These are phyloP conservation scores for Bombus confusus DNA, from an alignment of 1,140 invertebrate genomes.

Conservation along the genomic window DNA sequence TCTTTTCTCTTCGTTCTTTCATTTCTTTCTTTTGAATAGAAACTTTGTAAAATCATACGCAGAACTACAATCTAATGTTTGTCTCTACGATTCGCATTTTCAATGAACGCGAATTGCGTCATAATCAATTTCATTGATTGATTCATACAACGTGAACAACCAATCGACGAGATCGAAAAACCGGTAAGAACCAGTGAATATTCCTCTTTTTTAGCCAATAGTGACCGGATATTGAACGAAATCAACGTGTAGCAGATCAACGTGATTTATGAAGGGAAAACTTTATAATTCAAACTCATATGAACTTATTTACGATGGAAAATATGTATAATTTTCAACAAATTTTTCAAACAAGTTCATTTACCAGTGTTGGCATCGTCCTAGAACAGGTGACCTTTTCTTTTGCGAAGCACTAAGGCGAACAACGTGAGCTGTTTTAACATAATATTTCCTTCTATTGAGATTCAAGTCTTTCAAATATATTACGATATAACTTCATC, in stretches of 20 bases:
- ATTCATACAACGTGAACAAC: not conserved
- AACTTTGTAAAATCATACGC: constrained; percentile 44
- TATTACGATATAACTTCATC: constrained; percentile 10
- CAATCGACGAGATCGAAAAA: not conserved
- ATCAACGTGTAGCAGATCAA: not conserved
- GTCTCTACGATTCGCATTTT: constrained; percentile 38
- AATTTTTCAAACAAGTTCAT: not conserved
- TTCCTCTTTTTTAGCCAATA: not conserved
- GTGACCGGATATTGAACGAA: not conserved
- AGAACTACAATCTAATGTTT: constrained; percentile 38
- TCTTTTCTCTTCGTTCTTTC: not conserved
- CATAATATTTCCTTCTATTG: constrained; percentile 13
- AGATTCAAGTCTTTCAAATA: constrained; percentile 38
- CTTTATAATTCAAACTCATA: not conserved
- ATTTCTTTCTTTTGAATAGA: constrained; percentile 29
- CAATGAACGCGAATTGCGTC: constrained; percentile 20
- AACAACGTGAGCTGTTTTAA: constrained; percentile 28
- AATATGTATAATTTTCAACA: constrained; percentile 5
- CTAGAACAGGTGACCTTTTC: not conserved
- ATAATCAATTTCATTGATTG: constrained; percentile 14
- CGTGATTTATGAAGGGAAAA: not conserved
- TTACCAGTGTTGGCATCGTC: constrained; percentile 1
- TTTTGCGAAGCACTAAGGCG: constrained; percentile 5
- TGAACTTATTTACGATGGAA: constrained; percentile 14
- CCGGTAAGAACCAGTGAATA: not conserved